phyloP scores from a whole-genome alignment of 2,797 vertebrate genomes.

The Thripadectes ignobilis region DNA sequence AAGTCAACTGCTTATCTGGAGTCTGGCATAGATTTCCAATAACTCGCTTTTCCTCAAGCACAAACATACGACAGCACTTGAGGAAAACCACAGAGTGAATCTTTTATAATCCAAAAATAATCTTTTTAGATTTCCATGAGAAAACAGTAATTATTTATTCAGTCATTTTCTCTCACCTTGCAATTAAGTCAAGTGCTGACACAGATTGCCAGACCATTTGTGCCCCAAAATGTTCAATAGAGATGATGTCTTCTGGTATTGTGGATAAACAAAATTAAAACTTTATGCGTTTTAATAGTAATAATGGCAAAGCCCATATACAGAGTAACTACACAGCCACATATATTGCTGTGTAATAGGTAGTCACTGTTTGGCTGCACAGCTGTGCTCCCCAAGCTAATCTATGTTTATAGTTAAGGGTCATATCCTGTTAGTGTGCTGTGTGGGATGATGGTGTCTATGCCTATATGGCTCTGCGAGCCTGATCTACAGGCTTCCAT shows the following conservation, averaged over 20 bases:
- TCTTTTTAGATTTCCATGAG: constrained; percentile 51
- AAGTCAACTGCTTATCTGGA: constrained; percentile 42
- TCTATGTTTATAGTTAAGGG: not conserved
- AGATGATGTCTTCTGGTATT: not conserved
- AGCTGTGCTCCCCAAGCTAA: not conserved
- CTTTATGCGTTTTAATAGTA: not conserved
- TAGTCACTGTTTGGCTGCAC: not conserved
- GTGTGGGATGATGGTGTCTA: not conserved
- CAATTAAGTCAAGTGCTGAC: constrained; percentile 55
- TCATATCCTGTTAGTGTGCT: not conserved
- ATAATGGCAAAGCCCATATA: not conserved
- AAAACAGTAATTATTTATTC: constrained; percentile 50
- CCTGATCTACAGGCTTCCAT: not conserved
- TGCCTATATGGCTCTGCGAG: not conserved
- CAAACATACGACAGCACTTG: not conserved
- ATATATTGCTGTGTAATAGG: not conserved
- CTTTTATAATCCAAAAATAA: constrained; percentile 56
- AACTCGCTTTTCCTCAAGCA: not conserved
- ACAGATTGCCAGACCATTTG: not conserved
- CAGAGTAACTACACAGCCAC: not conserved
- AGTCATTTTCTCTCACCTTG: constrained; percentile 31
- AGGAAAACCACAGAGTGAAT: constrained; percentile 60
- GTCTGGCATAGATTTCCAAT: constrained; percentile 50
- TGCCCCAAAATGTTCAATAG: not conserved
- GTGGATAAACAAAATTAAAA: not conserved